Evolutionary conservation across 2,888 invertebrate genomes (phyloP).

Genomic region (Stratiomys singularior): DNA sequence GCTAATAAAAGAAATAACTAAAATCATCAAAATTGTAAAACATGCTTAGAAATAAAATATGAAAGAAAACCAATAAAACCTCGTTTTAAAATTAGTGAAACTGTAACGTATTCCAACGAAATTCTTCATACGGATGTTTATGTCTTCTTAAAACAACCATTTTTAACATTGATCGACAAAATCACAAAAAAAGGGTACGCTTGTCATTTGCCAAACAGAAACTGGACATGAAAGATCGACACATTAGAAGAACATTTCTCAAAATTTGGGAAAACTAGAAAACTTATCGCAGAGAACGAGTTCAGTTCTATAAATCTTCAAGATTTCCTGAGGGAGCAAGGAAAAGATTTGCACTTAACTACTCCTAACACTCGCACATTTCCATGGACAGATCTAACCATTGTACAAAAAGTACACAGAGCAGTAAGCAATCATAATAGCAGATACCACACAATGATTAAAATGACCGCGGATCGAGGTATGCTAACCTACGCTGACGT

Average conservation of each 20-base stretch:
- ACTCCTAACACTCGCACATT: slow-evolving; percentile 49
- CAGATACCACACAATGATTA: slow-evolving; percentile 48
- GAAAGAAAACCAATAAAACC: slow-evolving; percentile 49
- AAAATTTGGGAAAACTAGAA: slow-evolving; percentile 48
- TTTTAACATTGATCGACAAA: slow-evolving; percentile 49
- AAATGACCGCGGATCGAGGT: slow-evolving; percentile 47
- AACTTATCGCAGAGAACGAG: slow-evolving; percentile 50
- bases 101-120: slow-evolving; percentile 43
- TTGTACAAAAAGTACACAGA: slow-evolving; percentile 47
- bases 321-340: slow-evolving; percentile 40
- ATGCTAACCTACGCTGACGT: slow-evolving; percentile 31
- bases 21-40: slow-evolving; percentile 50
- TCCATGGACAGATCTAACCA: slow-evolving; percentile 41
- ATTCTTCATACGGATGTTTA: slow-evolving; percentile 51
- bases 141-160: slow-evolving; percentile 46
- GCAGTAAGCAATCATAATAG: slow-evolving; percentile 50
- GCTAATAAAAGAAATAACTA: slow-evolving; percentile 45
- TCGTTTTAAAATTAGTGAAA: slow-evolving; percentile 43
- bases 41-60: slow-evolving; percentile 43
- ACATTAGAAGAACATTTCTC: slow-evolving; percentile 48
- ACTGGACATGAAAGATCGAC: slow-evolving; percentile 49
- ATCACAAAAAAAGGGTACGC: slow-evolving; percentile 49
- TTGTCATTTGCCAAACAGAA: slow-evolving; percentile 48
- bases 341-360: slow-evolving; percentile 48
- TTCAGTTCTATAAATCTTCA: slow-evolving; percentile 46